Conservation (phyloP, 2,888 invertebrate species). For the Caenorhabditis plicata region DNA sequence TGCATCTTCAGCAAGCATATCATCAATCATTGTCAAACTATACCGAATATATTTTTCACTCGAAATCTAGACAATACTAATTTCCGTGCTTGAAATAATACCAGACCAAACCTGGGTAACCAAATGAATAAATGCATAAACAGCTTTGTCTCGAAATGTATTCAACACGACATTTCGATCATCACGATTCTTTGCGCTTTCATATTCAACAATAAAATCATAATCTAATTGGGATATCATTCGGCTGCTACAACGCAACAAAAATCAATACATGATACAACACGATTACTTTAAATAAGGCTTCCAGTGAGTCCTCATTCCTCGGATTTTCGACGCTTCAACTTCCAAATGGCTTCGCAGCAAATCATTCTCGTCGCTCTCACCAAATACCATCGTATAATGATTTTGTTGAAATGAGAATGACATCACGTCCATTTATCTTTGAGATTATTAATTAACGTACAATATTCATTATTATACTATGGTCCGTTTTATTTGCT, state of each 20-base stretch:
- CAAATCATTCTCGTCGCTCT: conserved; percentile 17
- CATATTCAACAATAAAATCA: conserved; percentile 25
- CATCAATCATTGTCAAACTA: conserved; percentile 22
- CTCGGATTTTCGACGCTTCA: conserved; percentile 21
- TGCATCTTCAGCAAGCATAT: conserved; percentile 21
- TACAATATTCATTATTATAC: too few relatives aligned
- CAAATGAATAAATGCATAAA: conserved; percentile 29
- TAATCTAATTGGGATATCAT: conserved; percentile 29
- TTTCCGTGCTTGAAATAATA: neutral
- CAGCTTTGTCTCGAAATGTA: conserved; percentile 19
- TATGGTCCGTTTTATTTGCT: too few relatives aligned
- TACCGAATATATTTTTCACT: conserved; percentile 23
- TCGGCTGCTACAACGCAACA: conserved; percentile 6
- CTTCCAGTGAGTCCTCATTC: conserved; percentile 21
- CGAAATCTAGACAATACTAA: conserved; percentile 10
- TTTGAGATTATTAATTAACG: too few relatives aligned
- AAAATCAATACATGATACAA: neutral
- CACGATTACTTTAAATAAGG: conserved; percentile 12
- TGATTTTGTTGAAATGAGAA: too few relatives aligned
- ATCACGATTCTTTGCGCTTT: conserved; percentile 10
- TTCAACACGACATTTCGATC: conserved; percentile 14
- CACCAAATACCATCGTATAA: too few relatives aligned
- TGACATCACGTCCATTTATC: too few relatives aligned
- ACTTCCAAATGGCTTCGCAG: conserved; percentile 25
- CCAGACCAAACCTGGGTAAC: conserved; percentile 14